Base-by-base conservation (phyloP, 2,797 vertebrate genomes). In the Coluber constrictor region DNA sequence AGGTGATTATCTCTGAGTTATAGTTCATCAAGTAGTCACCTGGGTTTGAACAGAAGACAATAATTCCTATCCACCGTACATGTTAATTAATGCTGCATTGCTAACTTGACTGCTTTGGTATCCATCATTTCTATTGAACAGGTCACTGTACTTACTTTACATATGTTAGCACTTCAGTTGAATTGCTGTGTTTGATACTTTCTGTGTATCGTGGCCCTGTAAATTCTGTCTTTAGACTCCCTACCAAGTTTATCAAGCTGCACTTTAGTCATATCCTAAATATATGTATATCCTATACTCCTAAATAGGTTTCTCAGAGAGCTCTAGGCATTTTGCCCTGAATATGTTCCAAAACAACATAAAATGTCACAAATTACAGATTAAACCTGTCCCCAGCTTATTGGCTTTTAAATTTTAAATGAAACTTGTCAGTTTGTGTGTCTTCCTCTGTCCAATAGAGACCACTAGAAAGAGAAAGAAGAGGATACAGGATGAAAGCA, bases 381-480 rank as follows among this genome's bases (percentile, higher is more conserved):
- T 56, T 43, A 11, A 43, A 37, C 10, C 23, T 79, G 5, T 57
- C 79, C 79, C 43, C 54, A 3, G 23, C 23, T 86, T 86, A 25
- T 54, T 66, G 51, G 89, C 89, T 86, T 66, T 29, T 57, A 79
- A 88, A 66, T 57, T 83, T 37, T 7, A 54, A 90, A 70, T 86
- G 56, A 88, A 87, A 86, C 89, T 60, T 90, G 91, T 92, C 91
- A 92, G 15, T 88, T 63, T 61, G 56, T 29, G 15, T 27, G 37
- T 5, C 59, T 91, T 57, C 51, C 63, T 79, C 51, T 55, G 32
- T 18, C 1, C 83, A 89, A 90, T 32, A 57, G 47, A 92, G 89
- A 63, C 59, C 27, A 92, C 51, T 57, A 92, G 43, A 47, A 32
- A 90, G 83, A 70, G 32, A 37, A 51, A n/a, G 66, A 79, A 59